These are phyloP conservation scores for Ammodytes dubius DNA, from an alignment of 2,113 vertebrate genomes.

Conservation along the genomic window DNA sequence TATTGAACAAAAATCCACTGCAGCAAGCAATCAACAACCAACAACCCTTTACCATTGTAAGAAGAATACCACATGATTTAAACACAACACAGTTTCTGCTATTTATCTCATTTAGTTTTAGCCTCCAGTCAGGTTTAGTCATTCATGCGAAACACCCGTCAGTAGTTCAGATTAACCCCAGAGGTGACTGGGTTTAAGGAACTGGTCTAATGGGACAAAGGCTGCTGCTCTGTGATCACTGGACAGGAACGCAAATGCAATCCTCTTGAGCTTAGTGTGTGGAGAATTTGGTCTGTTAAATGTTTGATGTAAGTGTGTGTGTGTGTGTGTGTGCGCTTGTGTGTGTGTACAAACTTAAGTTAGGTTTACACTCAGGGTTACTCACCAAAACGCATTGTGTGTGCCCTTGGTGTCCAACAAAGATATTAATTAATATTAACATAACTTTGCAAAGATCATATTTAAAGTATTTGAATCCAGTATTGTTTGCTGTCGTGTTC, in stretches of 20 bases:
- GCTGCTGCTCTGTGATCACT: constrained; percentile 55
- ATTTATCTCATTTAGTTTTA: constrained; percentile 40
- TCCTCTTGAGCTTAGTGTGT: constrained; percentile 40
- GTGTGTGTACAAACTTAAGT: not conserved
- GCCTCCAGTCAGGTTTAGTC: constrained; percentile 49
- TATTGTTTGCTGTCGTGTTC: not conserved
- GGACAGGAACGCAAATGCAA: constrained; percentile 38
- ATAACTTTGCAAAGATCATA: not conserved
- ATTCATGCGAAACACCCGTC: constrained; percentile 71
- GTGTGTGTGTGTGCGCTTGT: not conserved
- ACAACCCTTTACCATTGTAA: not conserved
- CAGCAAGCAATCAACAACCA: not conserved
- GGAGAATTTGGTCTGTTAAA: constrained; percentile 29
- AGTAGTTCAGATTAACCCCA: constrained; percentile 77
- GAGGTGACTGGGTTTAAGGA: constrained; percentile 73
- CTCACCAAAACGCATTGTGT: not conserved
- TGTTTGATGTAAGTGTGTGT: not conserved
- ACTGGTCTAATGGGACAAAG: constrained; percentile 63
- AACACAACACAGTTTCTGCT: not conserved
- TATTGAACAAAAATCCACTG: not conserved
- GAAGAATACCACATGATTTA: not conserved
- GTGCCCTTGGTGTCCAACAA: not conserved
- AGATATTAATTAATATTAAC: not conserved
- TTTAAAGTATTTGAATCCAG: not conserved
- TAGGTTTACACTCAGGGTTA: not conserved